Evolutionary conservation across 1,140 invertebrate genomes (phyloP).

Genomic region (Pemphigus obesinymphae): DNA sequence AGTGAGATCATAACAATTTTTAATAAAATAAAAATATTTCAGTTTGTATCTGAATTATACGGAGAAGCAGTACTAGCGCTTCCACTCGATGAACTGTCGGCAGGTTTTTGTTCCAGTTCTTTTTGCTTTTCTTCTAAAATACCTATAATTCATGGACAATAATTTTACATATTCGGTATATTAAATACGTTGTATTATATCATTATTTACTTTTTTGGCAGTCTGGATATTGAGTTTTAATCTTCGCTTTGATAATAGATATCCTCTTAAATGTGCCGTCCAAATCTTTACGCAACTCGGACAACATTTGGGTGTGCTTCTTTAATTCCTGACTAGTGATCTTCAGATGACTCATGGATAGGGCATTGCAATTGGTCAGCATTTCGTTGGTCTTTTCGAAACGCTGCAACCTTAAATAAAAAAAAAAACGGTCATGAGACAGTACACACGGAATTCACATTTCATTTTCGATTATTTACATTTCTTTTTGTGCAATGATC

Average conservation of each 20-base stretch:
- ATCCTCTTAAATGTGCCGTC: conserved; percentile 60
- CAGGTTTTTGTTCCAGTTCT: conserved; percentile 9
- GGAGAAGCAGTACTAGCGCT: conserved; percentile 21
- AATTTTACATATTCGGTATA: not conserved
- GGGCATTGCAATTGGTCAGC: conserved; percentile 88
- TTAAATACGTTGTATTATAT: no score
- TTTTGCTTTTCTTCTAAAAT: conserved; percentile 26
- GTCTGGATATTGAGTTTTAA: conserved; percentile 78
- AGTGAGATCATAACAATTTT: not conserved
- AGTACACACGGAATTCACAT: not conserved
- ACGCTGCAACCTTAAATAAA: conserved; percentile 70
- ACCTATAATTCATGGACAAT: not conserved
- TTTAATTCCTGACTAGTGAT: conserved; percentile 80
- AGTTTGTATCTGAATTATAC: conserved; percentile 32
- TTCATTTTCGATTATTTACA: conserved; percentile 56
- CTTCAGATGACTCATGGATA: conserved; percentile 75
- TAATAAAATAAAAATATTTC: conserved; percentile 2
- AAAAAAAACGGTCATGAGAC: not conserved
- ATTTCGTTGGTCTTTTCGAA: conserved; percentile 98
- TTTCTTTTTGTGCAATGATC: conserved; percentile 86
- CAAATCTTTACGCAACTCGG: conserved; percentile 61
- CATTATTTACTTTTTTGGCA: conserved; percentile 16
- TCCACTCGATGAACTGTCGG: conserved; percentile 23
- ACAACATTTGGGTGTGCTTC: conserved; percentile 74
- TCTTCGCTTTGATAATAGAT: conserved; percentile 71